Evolutionary conservation across 2,797 vertebrate genomes (phyloP), one percentile per base, ranked within the genome.

Genomic region (Pelodytes ibericus): DNA sequence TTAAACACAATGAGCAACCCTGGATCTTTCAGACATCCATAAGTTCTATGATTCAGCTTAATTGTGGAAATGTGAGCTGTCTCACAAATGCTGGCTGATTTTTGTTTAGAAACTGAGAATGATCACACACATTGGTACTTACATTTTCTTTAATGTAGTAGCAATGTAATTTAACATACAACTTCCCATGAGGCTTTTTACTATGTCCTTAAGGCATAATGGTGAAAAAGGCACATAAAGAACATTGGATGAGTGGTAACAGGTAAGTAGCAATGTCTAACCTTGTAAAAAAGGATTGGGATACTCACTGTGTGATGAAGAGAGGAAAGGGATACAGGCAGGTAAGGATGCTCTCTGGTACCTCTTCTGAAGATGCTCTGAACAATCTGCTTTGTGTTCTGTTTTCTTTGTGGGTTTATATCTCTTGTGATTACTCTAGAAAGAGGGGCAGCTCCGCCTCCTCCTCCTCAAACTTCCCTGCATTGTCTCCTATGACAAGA

Each of bases 381-480:
- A 39, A 75, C 25, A 72, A 27, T 69, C 57, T 75, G 78, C 26
- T 75, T 75, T 58, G 61, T 60, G 22, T 27, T 70, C 78, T 53
- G 36, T 59, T 64, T 49, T 47, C 49, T 71, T 71, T 26, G 33
- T 73, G 79, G 74, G 33, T 77, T 83, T 83, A 82, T 83, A 83
- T 77, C 47, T 74, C 66, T 70, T 77, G 62, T 60, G 78, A 61
- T 44, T 74, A 62, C 62, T 53, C 70, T 26, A 80, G 80, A 74
- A n/a, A 70, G 72, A 27, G 72, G 25, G 11, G 53, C 62, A 41
- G 41, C 69, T 39, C 69, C 70, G 56, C 74, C 73, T 72, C 75
- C 73, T 66, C 69, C 62, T 26, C 69, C 65, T 53, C 49, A 63
- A 77, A 72, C 56, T n/a, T 73, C 30, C 51, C 51, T 26, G 39